Evolutionary conservation across 2,888 invertebrate genomes (phyloP).

Genomic region (Eupithecia pulchellata): DNA sequence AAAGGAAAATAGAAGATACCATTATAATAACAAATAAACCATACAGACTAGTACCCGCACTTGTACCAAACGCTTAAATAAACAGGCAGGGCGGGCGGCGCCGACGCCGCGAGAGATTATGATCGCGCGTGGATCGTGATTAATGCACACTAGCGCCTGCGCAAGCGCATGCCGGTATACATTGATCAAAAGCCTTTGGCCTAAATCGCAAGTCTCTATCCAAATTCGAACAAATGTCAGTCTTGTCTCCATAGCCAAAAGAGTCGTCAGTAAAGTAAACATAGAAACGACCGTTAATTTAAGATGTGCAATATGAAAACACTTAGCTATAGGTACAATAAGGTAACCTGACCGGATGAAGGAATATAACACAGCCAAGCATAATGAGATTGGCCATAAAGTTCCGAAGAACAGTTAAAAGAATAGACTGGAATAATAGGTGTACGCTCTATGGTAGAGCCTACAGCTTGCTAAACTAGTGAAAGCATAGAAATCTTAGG

Average conservation of each 20-base stretch:
- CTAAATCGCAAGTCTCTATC: not conserved
- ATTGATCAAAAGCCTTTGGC: not conserved
- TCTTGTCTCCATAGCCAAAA: not conserved
- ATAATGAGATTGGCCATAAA: not conserved
- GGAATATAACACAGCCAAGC: not conserved
- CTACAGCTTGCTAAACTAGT: slow-evolving; percentile 17
- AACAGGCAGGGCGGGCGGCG: slow-evolving; percentile 76
- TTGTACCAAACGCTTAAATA: slow-evolving; percentile 78
- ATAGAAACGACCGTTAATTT: not conserved
- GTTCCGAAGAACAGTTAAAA: not conserved
- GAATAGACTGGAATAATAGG: not conserved
- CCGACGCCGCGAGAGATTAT: slow-evolving; percentile 72
- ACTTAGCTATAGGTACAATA: not conserved
- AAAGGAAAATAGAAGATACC: not conserved
- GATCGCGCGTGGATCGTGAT: slow-evolving; percentile 77
- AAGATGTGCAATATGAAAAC: not conserved
- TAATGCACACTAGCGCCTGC: slow-evolving; percentile 73
- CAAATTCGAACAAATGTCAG: not conserved
- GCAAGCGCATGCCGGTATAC: slow-evolving; percentile 48
- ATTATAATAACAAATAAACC: not conserved
- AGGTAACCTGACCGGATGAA: not conserved
- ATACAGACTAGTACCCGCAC: slow-evolving; percentile 27
- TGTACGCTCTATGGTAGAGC: not conserved
- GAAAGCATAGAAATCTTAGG: slow-evolving; percentile 16
- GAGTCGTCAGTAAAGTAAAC: not conserved